Percentiles rank a stretch among this genome's conserved stretches.
These are phyloP conservation scores for Pyralis farinalis DNA, from an alignment of 2,888 invertebrate genomes.

Conservation along the genomic window DNA sequence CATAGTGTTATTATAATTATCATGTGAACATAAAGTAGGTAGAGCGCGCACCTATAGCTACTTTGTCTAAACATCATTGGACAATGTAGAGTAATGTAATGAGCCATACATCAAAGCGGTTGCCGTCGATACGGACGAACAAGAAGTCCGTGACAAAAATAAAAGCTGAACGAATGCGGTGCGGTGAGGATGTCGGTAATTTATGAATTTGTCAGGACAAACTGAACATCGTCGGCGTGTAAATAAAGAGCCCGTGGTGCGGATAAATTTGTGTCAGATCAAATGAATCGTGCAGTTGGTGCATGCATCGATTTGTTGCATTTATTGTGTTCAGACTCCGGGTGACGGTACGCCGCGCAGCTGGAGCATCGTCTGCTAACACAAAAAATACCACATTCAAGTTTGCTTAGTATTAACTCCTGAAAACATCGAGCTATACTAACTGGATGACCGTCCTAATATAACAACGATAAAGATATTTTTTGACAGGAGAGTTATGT, in stretches of 20 bases:
- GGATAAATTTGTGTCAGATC: conserved; percentile 80
- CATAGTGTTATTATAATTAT: too few species aligned
- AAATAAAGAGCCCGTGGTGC: conserved; percentile 71
- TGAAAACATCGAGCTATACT: too few species aligned
- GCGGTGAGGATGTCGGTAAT: conserved; percentile 77
- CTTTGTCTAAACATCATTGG: conserved; percentile 23
- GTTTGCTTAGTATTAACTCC: too few species aligned
- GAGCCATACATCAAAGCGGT: conserved; percentile 61
- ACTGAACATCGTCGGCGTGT: conserved; percentile 68
- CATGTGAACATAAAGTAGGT: too few species aligned
- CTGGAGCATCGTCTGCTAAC: too few species aligned
- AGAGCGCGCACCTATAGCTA: too few species aligned
- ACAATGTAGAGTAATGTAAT: conserved; percentile 43
- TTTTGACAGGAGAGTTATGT: too few species aligned
- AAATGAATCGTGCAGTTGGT: conserved; percentile 64
- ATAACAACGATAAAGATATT: too few species aligned
- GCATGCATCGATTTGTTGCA: conserved; percentile 59
- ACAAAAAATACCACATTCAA: too few species aligned
- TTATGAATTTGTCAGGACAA: conserved; percentile 80
- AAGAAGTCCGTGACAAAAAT: conserved; percentile 64
- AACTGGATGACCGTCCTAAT: too few species aligned
- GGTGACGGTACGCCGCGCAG: not conserved
- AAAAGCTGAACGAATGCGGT: conserved; percentile 56
- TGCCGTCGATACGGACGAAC: conserved; percentile 61
- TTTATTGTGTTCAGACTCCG: conserved; percentile 44